Percentiles rank a stretch among this genome's conserved stretches.
Evolutionary conservation across 2,797 vertebrate genomes (phyloP).

Genomic region (Hippopotamyrus pictus): DNA sequence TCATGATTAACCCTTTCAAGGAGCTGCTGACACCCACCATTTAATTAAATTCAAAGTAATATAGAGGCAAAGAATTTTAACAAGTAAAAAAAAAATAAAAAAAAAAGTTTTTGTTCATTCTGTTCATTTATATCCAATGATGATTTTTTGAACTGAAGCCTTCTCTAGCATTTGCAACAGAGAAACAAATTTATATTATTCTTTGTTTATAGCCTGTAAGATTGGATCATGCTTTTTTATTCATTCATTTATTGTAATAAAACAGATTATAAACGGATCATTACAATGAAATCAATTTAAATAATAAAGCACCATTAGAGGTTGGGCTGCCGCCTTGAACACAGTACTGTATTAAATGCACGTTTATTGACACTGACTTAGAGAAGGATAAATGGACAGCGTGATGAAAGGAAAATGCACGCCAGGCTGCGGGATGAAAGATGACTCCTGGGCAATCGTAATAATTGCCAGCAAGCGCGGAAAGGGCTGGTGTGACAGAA

Average conservation of each 20-base stretch:
- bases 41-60: conserved; percentile 28
- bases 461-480: neutral
- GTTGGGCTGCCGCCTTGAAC: neutral
- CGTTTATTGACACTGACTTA: neutral
- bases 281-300: neutral
- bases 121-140: neutral
- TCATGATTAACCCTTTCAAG: conserved; percentile 20
- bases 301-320: neutral
- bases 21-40: conserved; percentile 22
- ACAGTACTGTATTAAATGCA: neutral
- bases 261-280: neutral
- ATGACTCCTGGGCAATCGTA: neutral
- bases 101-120: neutral
- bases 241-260: neutral
- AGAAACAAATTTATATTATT: neutral
- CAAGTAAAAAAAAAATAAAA: neutral
- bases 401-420: neutral
- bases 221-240: neutral
- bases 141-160: neutral
- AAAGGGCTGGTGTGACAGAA: neutral
- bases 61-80: conserved; percentile 1
- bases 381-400: neutral
- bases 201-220: neutral
- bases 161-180: neutral
- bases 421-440: neutral